phyloP scores from a whole-genome alignment of 2,797 vertebrate species.

The Phataginus tricuspis region DNA sequence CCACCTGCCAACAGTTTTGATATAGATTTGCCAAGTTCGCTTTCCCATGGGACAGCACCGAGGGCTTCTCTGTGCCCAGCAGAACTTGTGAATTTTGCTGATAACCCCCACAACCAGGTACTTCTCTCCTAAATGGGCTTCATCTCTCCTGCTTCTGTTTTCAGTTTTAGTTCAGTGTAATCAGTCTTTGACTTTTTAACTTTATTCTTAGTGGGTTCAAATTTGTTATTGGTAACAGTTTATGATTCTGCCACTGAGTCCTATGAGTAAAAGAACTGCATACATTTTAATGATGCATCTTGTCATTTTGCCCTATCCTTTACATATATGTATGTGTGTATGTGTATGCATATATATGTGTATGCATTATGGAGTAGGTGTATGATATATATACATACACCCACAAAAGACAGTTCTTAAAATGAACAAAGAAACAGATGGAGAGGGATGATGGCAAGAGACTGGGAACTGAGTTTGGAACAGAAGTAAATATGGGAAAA shows the following conservation, averaged over 20 bases:
- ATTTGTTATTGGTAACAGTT: conserved; percentile 79
- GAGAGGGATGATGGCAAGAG: background rate
- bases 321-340: conserved; percentile 64
- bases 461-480: background rate
- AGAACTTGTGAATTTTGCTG: background rate
- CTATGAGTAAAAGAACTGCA: conserved; percentile 82
- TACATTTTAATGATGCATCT: conserved; percentile 85
- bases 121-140: conserved; percentile 69
- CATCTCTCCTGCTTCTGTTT: conserved; percentile 66
- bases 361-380: background rate
- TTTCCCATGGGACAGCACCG: background rate
- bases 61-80: background rate
- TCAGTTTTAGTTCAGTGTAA: conserved; percentile 82
- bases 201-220: conserved; percentile 82
- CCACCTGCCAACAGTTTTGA: background rate
- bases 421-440: background rate
- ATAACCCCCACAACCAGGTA: conserved; percentile 49
- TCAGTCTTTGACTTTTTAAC: conserved; percentile 83
- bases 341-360: background rate
- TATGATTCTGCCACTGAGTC: conserved; percentile 82
- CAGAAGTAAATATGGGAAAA: background rate
- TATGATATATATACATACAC: background rate
- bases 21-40: background rate
- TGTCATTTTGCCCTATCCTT: conserved; percentile 77
- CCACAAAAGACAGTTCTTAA: background rate